A percentile compares a stretch with the other conserved stretches of the same genome.
These are phyloP conservation scores for Falco punctatus DNA, from an alignment of 2,113 vertebrate species.

Conservation along the genomic window DNA sequence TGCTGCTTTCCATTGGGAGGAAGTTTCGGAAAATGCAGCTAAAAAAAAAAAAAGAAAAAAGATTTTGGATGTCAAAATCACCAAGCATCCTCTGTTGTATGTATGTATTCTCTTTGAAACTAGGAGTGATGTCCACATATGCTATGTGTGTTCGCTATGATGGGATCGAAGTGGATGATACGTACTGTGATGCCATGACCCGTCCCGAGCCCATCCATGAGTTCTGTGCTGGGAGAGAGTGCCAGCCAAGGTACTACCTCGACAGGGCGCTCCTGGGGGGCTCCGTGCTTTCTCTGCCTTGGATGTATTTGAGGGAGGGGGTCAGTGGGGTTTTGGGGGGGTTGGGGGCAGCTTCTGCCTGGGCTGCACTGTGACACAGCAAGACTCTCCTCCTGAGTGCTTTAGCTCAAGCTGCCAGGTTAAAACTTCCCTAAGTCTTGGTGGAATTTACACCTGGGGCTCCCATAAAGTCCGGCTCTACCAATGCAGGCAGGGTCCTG, in stretches of 20 bases:
- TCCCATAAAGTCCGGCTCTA: neutral
- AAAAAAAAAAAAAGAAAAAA: too few species aligned
- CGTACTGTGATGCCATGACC: constrained; percentile 92
- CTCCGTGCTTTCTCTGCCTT: neutral
- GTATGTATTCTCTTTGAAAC: constrained; percentile 32
- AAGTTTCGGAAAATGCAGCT: neutral
- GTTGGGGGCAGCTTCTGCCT: neutral
- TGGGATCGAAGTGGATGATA: constrained; percentile 92
- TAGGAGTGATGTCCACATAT: constrained; percentile 91
- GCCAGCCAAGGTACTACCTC: constrained; percentile 88
- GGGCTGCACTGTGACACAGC: neutral
- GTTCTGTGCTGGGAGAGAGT: constrained; percentile 95
- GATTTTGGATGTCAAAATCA: neutral
- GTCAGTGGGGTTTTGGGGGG: neutral
- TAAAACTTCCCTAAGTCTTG: neutral
- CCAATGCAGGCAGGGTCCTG: neutral
- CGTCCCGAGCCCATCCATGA: constrained; percentile 94
- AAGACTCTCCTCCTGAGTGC: neutral
- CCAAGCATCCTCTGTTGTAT: neutral
- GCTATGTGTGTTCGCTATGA: constrained; percentile 96
- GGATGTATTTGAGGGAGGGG: neutral
- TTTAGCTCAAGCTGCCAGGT: neutral
- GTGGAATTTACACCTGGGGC: neutral
- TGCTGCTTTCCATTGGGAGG: neutral
- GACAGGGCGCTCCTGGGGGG: neutral